Conservation (phyloP, 2,113 vertebrate species). For the Spilogale gracilis region DNA sequence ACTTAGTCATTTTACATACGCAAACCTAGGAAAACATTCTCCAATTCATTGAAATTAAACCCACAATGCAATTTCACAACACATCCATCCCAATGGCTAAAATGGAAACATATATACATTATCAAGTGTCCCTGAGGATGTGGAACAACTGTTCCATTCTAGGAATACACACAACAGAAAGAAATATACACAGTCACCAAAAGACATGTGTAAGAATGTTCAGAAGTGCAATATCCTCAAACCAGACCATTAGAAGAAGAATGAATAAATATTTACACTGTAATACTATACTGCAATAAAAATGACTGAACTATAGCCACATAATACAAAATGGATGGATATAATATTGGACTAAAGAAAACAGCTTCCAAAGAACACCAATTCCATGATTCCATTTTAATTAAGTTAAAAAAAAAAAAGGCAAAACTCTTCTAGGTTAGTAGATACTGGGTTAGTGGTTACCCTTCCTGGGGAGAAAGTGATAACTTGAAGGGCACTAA, state of each 20-base stretch:
- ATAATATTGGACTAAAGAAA: slow-evolving; percentile 3
- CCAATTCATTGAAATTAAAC: slow-evolving; percentile 28
- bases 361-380: not conserved
- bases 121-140: not conserved
- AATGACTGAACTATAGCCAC: not conserved
- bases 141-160: not conserved
- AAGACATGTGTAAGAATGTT: not conserved
- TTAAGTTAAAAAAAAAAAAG: slow-evolving; percentile 8
- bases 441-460: not conserved
- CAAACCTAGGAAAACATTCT: slow-evolving; percentile 22
- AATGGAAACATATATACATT: not conserved
- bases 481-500: not conserved
- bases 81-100: not conserved
- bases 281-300: slow-evolving; percentile 6
- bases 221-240: slow-evolving; percentile 23
- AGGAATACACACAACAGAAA: slow-evolving; percentile 14
- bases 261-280: not conserved
- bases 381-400: not conserved
- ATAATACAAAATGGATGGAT: slow-evolving; percentile 33
- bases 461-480: not conserved
- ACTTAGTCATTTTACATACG: not conserved
- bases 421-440: not conserved
- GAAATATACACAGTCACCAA: not conserved
- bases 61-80: not conserved
- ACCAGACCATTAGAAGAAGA: slow-evolving; percentile 6